Base-by-base conservation (phyloP, 2,888 invertebrate species). In the Aricia artaxerxes region DNA sequence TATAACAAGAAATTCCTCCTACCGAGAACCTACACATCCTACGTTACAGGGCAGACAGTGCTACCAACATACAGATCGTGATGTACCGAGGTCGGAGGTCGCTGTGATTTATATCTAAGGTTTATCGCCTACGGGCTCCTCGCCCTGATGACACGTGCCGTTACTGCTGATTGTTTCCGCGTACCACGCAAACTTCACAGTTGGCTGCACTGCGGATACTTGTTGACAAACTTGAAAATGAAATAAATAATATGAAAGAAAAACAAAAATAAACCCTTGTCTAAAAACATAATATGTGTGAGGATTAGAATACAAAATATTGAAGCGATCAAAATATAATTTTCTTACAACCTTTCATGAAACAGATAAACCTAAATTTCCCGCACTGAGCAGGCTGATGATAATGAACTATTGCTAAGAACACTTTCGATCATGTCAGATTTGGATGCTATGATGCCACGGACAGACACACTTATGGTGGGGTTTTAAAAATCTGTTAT, bases 141-240 rank as follows among this genome's bases (percentile, higher is more conserved):
- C 73, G 44, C 73, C 73, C 44, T 44, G 73, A 24, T 40, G 40
- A 40, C 73, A 31, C 49, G 78, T 78, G 76, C 80, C 80, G 78
- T 81, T 78, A 79, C 75, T 78, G 78, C 78, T 79, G 78, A 82
- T 82, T 81, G 81, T 80, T 69, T 79, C 53, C 76, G 76, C 24
- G 44, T 64, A 9, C 69, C 44, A 44, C 35, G 75, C 9, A 1
- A 31, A 31, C 24, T 64, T 64, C 64, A 64, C 11, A 64, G 31
- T 31, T 64, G 24, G 61, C 7, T 5, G 61, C 61, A 61, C 61
- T 61, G 61, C n/a, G 24, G 7, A 61, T 7, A 1, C n/a, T n/a
- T 61, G 24, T 24, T 24, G 24, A 24, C n/a, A 24, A 61, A 61
- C 61, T 61, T n/a, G 24, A 24, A n/a, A 61, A 61, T 24, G 24